Evolutionary conservation across 2,888 invertebrate species (phyloP), one percentile per base, ranked within the genome.

Genomic region (Diplazon laetatorius): DNA sequence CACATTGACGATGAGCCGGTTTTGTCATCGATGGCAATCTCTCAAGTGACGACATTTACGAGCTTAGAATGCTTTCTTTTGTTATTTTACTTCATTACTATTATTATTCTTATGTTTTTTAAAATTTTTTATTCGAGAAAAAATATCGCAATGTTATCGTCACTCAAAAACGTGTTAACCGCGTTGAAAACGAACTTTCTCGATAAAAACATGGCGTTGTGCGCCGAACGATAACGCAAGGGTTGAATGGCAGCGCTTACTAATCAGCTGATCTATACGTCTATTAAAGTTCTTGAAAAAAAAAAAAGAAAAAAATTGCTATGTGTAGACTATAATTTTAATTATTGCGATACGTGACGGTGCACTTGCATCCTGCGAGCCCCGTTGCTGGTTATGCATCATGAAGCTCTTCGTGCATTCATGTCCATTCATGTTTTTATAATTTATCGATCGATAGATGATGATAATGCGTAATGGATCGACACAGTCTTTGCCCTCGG

Each of bases 11-110:
- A 55, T 18, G n/a, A n/a, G 44, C 18, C 59, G 52, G 30, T 59
- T 65, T 63, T n/a, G 20, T 20, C 14, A 16, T 30, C 39, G 25
- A 50, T 16, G 57, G 10, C 16, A 44, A n/a, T 14, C 18, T 50
- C 20, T 59, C 65, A 16, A 65, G 16, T 8, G 50, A 59, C 44
- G 65, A 59, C 70, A 70, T 68, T n/a, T n/a, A n/a, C n/a, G n/a
- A n/a, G n/a, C n/a, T n/a, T n/a, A n/a, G n/a, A n/a, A n/a, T n/a
- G n/a, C n/a, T n/a, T n/a, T n/a, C n/a, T n/a, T n/a, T n/a, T n/a
- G n/a, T n/a, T n/a, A n/a, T n/a, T n/a, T n/a, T n/a, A n/a, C n/a
- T n/a, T n/a, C n/a, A n/a, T n/a, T n/a, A n/a, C n/a, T n/a, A n/a
- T n/a, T n/a, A n/a, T n/a, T n/a, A n/a, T n/a, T n/a, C n/a, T n/a